Evolutionary conservation across 2,113 vertebrate genomes (phyloP), one percentile per base, ranked within the genome.

Genomic region (Lycaon pictus): DNA sequence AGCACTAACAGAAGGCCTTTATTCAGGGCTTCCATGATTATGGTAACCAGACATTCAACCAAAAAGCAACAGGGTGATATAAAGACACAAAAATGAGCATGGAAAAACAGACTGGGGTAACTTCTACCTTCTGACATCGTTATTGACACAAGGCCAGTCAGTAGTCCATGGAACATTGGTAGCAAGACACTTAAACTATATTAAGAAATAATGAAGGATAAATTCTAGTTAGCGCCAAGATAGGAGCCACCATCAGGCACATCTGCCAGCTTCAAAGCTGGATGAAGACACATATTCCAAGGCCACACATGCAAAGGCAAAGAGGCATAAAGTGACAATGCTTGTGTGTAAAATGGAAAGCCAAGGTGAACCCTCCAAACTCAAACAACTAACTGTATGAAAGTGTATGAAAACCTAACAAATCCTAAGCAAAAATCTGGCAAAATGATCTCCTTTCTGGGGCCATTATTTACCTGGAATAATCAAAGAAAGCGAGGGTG

Each of bases 151-250:
- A 7, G 22, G 27, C 20, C 16, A 4, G 20, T 25, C 16, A 4
- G 20, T 25, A 53, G 32, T 55, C 65, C 84, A 43, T 5, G 55
- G 35, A 35, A 72, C 22, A 11, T 5, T 53, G 82, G 4, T 17
- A 94, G 91, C 22, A 62, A 92, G 88, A 90, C 77, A 43, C 32
- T 90, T 92, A 81, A 89, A 89, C 51, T 27, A 27, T 3, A 88
- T 25, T 11, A 87, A 74, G 32, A 0, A 5, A 80, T 20, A n/a
- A 69, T 19, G 62, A 90, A 96, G 84, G 60, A 76, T 48, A 58
- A 74, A 79, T 67, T 69, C 82, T 77, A 74, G 25, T 79, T 55
- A 84, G 53, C 5, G 4, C n/a, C 11, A 43, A 87, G 58, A 76
- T 20, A 17, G 6, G 2, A 74, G 16, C n/a, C 20, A 32, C 60